phyloP scores from a whole-genome alignment of 2,113 vertebrate genomes.

The Sisor rabdophorus region DNA sequence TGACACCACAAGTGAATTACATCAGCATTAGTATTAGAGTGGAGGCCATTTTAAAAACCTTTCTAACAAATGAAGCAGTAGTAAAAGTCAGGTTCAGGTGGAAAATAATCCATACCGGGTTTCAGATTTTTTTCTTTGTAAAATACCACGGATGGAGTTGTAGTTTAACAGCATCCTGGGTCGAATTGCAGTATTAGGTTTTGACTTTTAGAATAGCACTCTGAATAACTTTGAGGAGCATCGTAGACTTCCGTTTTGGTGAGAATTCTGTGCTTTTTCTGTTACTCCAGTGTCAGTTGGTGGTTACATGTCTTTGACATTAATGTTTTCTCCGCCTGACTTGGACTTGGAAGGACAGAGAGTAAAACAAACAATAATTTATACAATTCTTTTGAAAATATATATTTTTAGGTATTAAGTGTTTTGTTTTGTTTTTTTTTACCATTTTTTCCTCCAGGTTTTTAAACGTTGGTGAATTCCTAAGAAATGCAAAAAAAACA shows the following conservation, averaged over 20 bases:
- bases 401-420: neutral
- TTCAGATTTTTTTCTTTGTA: slow-evolving; percentile 2
- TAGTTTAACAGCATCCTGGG: slow-evolving; percentile 13
- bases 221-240: neutral
- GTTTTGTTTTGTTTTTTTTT: slow-evolving; percentile 68
- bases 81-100: neutral
- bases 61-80: neutral
- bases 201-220: slow-evolving; percentile 11
- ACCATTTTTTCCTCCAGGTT: slow-evolving; percentile 88
- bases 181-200: neutral
- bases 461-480: slow-evolving; percentile 92
- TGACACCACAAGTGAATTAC: neutral
- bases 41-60: neutral
- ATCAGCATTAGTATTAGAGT: neutral
- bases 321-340: slow-evolving; percentile 45
- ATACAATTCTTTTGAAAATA: neutral
- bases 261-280: slow-evolving; percentile 22
- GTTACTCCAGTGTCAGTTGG: slow-evolving; percentile 68
- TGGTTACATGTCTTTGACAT: slow-evolving; percentile 60
- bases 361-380: neutral
- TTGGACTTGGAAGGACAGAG: slow-evolving; percentile 56
- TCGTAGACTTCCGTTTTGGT: slow-evolving; percentile 29
- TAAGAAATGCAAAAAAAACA: slow-evolving; percentile 56
- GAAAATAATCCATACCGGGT: neutral
- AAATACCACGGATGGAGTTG: neutral